Evolutionary conservation across 2,113 vertebrate species (phyloP).

Genomic region (Zingel zingel): DNA sequence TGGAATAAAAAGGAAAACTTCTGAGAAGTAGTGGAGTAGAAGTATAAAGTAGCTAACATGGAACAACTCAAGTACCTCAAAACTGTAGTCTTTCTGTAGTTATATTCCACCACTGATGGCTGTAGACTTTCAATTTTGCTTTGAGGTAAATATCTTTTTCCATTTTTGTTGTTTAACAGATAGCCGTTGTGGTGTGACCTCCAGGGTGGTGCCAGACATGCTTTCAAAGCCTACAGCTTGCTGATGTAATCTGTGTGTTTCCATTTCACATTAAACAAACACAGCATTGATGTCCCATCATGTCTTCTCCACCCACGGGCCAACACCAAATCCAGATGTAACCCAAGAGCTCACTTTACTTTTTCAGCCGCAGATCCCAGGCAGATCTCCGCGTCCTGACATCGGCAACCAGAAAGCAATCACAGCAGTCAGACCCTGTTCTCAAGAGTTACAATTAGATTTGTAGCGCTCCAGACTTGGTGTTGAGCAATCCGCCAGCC

Average conservation of each 20-base stretch:
- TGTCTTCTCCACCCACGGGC: slow-evolving; percentile 37
- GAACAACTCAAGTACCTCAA: background rate
- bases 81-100: background rate
- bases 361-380: slow-evolving; percentile 56
- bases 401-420: slow-evolving; percentile 64
- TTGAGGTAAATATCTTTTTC: slow-evolving; percentile 4
- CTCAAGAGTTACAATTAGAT: slow-evolving; percentile 68
- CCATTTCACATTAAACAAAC: slow-evolving; percentile 38
- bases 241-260: slow-evolving; percentile 60
- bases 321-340: slow-evolving; percentile 42
- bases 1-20: too few relatives aligned
- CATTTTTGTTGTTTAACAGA: background rate
- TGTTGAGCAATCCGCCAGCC: slow-evolving; percentile 58
- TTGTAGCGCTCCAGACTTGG: slow-evolving; percentile 56
- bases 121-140: background rate
- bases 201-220: background rate
- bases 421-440: slow-evolving; percentile 39
- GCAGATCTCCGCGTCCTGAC: slow-evolving; percentile 52
- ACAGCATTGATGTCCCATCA: slow-evolving; percentile 36
- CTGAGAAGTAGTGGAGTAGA: background rate
- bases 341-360: slow-evolving; percentile 52
- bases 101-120: background rate
- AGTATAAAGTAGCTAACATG: background rate
- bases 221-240: slow-evolving; percentile 5
- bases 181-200: background rate